Evolutionary conservation across 2,888 invertebrate species (phyloP).

Genomic region (Nezara viridula): DNA sequence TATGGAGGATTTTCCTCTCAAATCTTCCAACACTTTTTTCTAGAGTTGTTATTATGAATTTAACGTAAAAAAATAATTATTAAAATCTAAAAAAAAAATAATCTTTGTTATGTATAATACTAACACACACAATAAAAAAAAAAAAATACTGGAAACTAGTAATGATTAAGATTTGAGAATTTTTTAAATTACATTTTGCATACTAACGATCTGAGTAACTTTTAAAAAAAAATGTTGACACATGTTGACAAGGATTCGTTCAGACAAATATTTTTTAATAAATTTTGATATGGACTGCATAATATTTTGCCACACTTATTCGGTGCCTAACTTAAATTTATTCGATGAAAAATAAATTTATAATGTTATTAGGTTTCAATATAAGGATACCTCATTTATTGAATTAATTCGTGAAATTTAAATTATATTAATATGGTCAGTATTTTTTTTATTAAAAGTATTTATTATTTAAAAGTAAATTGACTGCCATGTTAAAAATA

Average conservation of each 20-base stretch:
- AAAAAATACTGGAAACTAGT: neutral
- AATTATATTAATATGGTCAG: neutral
- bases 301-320: neutral
- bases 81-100: too few relatives aligned
- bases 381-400: neutral
- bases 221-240: neutral
- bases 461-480: conserved; percentile 21
- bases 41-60: neutral
- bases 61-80: neutral
- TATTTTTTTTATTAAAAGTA: conserved; percentile 18
- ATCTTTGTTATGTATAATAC: too few relatives aligned
- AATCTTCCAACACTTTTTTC: too few relatives aligned
- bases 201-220: neutral
- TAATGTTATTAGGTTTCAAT: neutral
- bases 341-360: neutral
- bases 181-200: neutral
- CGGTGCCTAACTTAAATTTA: too few relatives aligned
- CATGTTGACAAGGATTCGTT: neutral
- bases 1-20: too few relatives aligned
- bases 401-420: neutral
- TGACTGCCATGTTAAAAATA: neutral
- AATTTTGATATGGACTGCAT: neutral
- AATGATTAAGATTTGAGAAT: neutral
- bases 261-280: neutral
- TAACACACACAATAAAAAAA: neutral